Conservation (phyloP, 30 jellyfish, hydroid and myxozoan species). For the Clytia hemisphaerica region DNA sequence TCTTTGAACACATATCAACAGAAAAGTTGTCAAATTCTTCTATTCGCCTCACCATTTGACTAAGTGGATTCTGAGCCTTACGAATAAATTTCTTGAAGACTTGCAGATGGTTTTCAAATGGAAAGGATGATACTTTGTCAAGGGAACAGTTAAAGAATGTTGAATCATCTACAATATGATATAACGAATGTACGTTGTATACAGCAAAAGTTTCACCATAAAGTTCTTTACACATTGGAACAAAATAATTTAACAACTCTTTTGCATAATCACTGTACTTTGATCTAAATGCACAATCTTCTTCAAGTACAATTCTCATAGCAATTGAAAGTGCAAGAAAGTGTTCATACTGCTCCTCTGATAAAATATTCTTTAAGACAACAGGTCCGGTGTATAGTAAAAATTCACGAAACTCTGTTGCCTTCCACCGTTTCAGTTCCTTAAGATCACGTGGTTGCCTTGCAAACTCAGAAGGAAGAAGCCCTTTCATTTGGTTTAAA, state of each 20-base stretch:
- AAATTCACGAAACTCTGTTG: conserved; percentile 36
- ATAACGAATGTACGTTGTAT: conserved; percentile 20
- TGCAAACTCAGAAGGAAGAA: conserved; percentile 16
- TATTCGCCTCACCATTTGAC: too few relatives aligned
- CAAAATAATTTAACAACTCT: conserved; percentile 12
- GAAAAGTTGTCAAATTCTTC: too few relatives aligned
- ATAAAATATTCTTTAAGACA: conserved; percentile 18
- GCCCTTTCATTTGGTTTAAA: not conserved
- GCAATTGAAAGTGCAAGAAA: conserved; percentile 15
- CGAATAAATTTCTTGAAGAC: too few relatives aligned
- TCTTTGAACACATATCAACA: too few relatives aligned
- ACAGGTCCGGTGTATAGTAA: conserved; percentile 32
- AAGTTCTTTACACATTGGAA: conserved; percentile 9
- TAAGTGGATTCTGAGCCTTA: too few relatives aligned
- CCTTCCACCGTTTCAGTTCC: conserved; percentile 29
- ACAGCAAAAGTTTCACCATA: conserved; percentile 27
- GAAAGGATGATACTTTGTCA: conserved; percentile 3
- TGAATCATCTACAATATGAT: conserved; percentile 9
- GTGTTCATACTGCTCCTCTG: conserved; percentile 2
- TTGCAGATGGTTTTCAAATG: conserved; percentile 24
- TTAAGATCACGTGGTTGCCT: conserved; percentile 20
- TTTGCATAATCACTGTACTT: conserved; percentile 17
- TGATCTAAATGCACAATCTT: conserved; percentile 1
- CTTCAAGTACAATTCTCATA: conserved; percentile 11
- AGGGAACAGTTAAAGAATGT: conserved; percentile 2